Evolutionary conservation across 2,888 invertebrate genomes (phyloP), one percentile per base, ranked within the genome.

Genomic region (Agriopis marginaria): DNA sequence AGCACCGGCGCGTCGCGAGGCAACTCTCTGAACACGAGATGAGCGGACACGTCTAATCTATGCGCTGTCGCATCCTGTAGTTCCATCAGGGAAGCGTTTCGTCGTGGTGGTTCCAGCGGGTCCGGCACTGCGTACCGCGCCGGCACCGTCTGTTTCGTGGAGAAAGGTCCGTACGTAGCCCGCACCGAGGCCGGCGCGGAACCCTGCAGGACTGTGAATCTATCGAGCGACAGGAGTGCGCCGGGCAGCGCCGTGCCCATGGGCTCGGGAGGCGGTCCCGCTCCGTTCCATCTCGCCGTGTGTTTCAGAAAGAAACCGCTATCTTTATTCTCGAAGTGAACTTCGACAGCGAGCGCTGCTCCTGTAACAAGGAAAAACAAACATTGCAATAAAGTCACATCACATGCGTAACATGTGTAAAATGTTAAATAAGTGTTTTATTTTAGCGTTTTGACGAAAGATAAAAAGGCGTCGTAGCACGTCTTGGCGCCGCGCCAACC

Each of bases 151-250:
- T 99, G 98, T 86, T 98, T 98, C 65, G 98, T 98, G 79, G 98
- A 98, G 92, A 99, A 99, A 8, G 99, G 99, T 6, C 99, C 99
- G 86, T 98, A 98, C 51, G 97, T 97, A 60, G 98, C 98, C 71
- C 98, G 95, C 53, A 99, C 97, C 39, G 98, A 98, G 45, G 98
- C 98, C 39, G 98, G 98, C 78, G 98, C 97, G 58, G 98, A 97
- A 50, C 98, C 98, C 89, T 98, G 98, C 80, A 99, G 97, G 49
- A 99, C 97, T 68, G 98, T 98, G 89, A 99, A 98, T 74, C 97
- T 96, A 91, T 98, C 98, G 74, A 97, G 95, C 63, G 97, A 97
- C 63, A 98, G 93, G 47, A 97, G 95, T 10, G 97, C 96, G 63
- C 97, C 97, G 40, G 96, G 95, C 32, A 95, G 83, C 74, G 92